Evolutionary conservation across 2,888 invertebrate species (phyloP).

Genomic region (Dromius quadrimaculatus): DNA sequence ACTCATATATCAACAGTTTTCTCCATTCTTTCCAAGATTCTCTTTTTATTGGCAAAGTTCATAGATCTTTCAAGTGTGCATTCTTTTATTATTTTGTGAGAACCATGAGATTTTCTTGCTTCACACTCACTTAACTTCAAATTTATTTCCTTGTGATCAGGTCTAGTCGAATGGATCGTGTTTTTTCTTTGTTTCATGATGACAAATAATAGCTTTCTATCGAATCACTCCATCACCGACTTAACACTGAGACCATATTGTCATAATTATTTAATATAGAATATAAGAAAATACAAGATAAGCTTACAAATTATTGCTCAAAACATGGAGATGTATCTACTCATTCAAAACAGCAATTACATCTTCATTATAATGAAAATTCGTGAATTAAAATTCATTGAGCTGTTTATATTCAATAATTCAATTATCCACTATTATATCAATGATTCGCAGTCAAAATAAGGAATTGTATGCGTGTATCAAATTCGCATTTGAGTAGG

Average conservation of each 20-base stretch:
- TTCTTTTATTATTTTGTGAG: conserved; percentile 33
- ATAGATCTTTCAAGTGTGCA: conserved; percentile 32
- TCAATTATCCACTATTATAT: no score
- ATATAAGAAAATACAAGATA: no score
- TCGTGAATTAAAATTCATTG: neutral
- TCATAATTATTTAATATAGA: no score
- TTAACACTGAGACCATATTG: neutral
- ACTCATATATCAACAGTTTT: conserved; percentile 22
- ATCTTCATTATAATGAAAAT: no score
- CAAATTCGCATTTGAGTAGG: neutral
- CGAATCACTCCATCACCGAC: no score
- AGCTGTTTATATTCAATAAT: neutral
- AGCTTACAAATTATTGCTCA: no score
- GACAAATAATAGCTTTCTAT: no score
- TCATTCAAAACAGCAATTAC: no score
- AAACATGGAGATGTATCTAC: no score
- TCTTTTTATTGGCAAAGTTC: conserved; percentile 22
- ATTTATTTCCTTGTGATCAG: conserved; percentile 8
- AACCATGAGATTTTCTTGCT: conserved; percentile 24
- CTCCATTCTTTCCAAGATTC: conserved; percentile 24
- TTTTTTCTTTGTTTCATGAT: neutral
- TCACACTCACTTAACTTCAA: conserved; percentile 29
- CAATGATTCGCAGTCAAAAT: neutral
- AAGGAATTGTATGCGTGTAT: no score
- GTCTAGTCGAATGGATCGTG: neutral